These are phyloP conservation scores for Eupeodes latifasciatus DNA, from an alignment of 2,888 invertebrate genomes.

Conservation along the genomic window DNA sequence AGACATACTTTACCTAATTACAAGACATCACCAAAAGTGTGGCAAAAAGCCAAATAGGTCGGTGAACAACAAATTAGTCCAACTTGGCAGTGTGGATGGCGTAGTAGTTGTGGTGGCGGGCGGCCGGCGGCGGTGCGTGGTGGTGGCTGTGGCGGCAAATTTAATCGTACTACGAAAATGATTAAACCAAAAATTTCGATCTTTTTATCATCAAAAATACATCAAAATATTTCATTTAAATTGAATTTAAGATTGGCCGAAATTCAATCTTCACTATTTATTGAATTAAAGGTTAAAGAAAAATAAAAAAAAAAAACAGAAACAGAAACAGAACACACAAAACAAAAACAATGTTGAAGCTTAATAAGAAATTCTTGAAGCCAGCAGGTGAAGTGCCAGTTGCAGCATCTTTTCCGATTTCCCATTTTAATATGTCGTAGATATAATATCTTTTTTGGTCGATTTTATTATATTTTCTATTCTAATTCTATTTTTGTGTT, in stretches of 20 bases:
- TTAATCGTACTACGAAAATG: background rate
- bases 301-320: background rate
- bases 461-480: constrained; percentile 13
- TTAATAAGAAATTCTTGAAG: background rate
- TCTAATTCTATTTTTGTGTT: constrained; percentile 8
- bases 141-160: background rate
- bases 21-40: constrained; percentile 33
- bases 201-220: constrained; percentile 34
- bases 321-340: background rate
- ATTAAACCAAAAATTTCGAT: background rate
- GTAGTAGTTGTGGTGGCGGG: background rate
- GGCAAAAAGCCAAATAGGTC: constrained; percentile 71
- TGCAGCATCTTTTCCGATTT: constrained; percentile 2
- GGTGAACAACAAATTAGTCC: constrained; percentile 59
- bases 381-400: constrained; percentile 13
- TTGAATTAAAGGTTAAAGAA: background rate
- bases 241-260: background rate
- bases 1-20: constrained; percentile 61
- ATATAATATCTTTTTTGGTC: constrained; percentile 7
- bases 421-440: constrained; percentile 2
- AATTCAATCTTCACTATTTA: constrained; percentile 8
- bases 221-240: background rate
- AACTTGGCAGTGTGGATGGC: constrained; percentile 10
- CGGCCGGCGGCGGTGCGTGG: too few species aligned
- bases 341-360: background rate